Evolutionary conservation across 2,888 invertebrate species (phyloP), one percentile per base, ranked within the genome.

Genomic region (Caenorhabditis doughertyi): DNA sequence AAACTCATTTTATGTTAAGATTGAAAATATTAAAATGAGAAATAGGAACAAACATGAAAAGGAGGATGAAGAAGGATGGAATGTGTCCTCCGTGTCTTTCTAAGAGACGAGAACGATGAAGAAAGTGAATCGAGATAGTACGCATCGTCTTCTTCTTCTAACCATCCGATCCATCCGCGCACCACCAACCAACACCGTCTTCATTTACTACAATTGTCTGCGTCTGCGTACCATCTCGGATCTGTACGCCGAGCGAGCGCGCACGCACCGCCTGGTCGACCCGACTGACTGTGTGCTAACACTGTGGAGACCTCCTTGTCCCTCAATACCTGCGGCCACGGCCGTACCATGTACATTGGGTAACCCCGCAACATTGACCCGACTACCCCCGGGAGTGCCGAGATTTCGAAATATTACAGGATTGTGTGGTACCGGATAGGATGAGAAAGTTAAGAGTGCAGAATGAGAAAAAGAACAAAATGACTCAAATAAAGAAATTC

Each of bases 81-180:
- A 65, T 65, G 49, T 53, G 72, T 72, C 72, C 72, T 72, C 72
- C 72, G 72, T 62, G 72, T 62, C 72, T 72, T 60, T 62, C 51
- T 51, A 62, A 32, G 71, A 60, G 68, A 68, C 68, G 68, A 56
- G 53, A 44, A 55, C 55, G 67, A 67, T 53, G 55, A 56, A 42
- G 68, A 68, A 68, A 68, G 68, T 53, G 55, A 53, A 56, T 68
- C 53, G 51, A 64, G 64, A 64, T 64, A 64, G 47, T 64, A 64
- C 64, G 64, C 64, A 64, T 65, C 65, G 23, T 29, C 27, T 11
- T 64, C 64, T 25, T 64, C 64, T 47, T 51, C 51, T 23, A 47
- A 44, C 44, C 62, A 42, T 44, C 47, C 29, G 3, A 65, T 65
- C 44, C 32, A 49, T 44, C 29, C 49, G 21, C 47, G 32, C 49